Evolutionary conservation across 2,113 vertebrate genomes (phyloP).

Genomic region (Oncorhynchus tshawytscha): DNA sequence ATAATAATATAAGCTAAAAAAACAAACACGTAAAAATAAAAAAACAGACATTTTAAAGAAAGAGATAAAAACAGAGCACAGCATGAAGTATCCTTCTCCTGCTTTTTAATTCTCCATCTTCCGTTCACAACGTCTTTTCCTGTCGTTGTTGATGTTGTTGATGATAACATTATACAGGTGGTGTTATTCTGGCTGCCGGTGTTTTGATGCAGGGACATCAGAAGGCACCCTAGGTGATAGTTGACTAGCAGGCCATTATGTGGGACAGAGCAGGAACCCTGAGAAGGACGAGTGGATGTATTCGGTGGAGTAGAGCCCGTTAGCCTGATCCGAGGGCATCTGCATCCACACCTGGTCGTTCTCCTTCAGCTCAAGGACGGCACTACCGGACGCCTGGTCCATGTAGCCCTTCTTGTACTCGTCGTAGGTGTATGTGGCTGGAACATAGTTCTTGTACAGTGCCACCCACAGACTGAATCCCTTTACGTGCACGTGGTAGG

Average conservation of each 20-base stretch:
- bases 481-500: conserved; percentile 97
- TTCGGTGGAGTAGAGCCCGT: conserved; percentile 95
- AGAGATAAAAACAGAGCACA: conserved; percentile 64
- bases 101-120: conserved; percentile 59
- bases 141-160: conserved; percentile 43
- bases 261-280: conserved; percentile 95
- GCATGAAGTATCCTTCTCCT: conserved; percentile 66
- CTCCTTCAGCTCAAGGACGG: conserved; percentile 94
- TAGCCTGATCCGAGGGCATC: conserved; percentile 98
- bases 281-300: conserved; percentile 99
- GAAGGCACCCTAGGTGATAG: conserved; percentile 51
- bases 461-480: conserved; percentile 98
- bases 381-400: conserved; percentile 98
- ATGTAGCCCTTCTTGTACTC: conserved; percentile 99
- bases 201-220: conserved; percentile 55
- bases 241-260: conserved; percentile 78
- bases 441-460: conserved; percentile 98
- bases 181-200: conserved; percentile 57
- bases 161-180: conserved; percentile 34
- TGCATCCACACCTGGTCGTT: conserved; percentile 97
- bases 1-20: conserved; percentile 69
- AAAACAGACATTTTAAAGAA: conserved; percentile 61
- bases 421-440: conserved; percentile 96
- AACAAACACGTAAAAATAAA: conserved; percentile 46
- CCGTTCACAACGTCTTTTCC: conserved; percentile 67